These are phyloP conservation scores for Sphenopsis melanotis DNA, from an alignment of 2,797 vertebrate species.

Conservation along the genomic window DNA sequence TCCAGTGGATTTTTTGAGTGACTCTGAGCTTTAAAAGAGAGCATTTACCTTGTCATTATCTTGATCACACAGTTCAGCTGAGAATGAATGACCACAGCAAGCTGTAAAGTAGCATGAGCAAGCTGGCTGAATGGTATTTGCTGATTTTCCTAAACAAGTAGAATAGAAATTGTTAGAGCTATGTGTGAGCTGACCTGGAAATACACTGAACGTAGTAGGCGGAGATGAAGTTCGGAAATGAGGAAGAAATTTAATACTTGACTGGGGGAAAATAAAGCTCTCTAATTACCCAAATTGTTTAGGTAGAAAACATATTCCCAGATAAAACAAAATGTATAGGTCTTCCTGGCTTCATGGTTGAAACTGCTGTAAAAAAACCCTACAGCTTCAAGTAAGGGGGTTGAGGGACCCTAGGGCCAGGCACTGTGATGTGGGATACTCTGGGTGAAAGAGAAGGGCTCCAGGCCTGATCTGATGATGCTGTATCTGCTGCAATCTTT, in stretches of 20 bases:
- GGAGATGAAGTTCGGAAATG: not conserved
- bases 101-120: not conserved
- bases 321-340: not conserved
- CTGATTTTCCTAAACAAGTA: conserved; percentile 41
- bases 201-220: conserved; percentile 18
- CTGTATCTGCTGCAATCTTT: not conserved
- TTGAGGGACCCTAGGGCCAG: not conserved
- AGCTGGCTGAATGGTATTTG: not conserved
- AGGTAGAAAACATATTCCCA: conserved; percentile 12
- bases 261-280: not conserved
- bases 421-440: not conserved
- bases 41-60: not conserved
- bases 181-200: conserved; percentile 57
- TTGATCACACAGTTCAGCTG: not conserved
- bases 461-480: not conserved
- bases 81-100: not conserved
- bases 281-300: conserved; percentile 29
- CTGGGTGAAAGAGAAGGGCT: not conserved
- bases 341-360: not conserved
- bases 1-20: not conserved
- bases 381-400: not conserved
- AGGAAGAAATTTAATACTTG: conserved; percentile 31
- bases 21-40: not conserved
- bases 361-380: not conserved
- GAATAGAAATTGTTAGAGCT: conserved; percentile 38